Evolutionary conservation across 2,888 invertebrate species (phyloP), one percentile per base, ranked within the genome.

Genomic region (Volucella bombylans): DNA sequence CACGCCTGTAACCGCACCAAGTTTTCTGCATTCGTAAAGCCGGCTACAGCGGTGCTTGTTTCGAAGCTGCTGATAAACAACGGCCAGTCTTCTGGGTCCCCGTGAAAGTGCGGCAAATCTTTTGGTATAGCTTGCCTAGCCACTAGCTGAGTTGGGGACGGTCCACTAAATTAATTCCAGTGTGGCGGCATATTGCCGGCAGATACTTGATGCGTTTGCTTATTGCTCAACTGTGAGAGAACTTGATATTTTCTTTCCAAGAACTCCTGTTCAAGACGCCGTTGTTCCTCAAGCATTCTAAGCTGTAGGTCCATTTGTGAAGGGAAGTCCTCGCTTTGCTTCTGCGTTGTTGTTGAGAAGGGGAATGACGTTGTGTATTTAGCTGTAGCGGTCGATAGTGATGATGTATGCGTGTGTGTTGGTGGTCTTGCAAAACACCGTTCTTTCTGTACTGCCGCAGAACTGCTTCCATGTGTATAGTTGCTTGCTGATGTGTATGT

Each of bases 21-120:
- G 68, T 87, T 85, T 62, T 86, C 83, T 0, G 69, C 82, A 73
- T 87, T 62, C 8, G 45, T 61, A 61, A 69, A 86, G 2, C 79
- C 82, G 1, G 85, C 82, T 14, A 86, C 31, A 9, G 80, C 71
- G 1, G 86, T 87, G 39, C 78, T 83, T 59, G 74, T 86, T 11
- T 18, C 18, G 18, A 18, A 18, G 18, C 18, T 18, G 18, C 18
- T 18, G 18, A 18, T 18, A 18, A 18, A 87, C 0, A 87, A 61
- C 15, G 74, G 82, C 85, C 85, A 85, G 18, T 86, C 82, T 61
- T 54, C 77, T 15, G 80, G 80, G 10, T 74, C 71, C 0, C 82
- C 80, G 10, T 76, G 64, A 54, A 85, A 83, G 12, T 12, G 67
- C n/a, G 61, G 61, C 9, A 45, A 49, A n/a, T 72, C 43, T 11